These are phyloP conservation scores for Philaenus spumarius DNA, from an alignment of 1,140 invertebrate genomes.

Conservation along the genomic window DNA sequence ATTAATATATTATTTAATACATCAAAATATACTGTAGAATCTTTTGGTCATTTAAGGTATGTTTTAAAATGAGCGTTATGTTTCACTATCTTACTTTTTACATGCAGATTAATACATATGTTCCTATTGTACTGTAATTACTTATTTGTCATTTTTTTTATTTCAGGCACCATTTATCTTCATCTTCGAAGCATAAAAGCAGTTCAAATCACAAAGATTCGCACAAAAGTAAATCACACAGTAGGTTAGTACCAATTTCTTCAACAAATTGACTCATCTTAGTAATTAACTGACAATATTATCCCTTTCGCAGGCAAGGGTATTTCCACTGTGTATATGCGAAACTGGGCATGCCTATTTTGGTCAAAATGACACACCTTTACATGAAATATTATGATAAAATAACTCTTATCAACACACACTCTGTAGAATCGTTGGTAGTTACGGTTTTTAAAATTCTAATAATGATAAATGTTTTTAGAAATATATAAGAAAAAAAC, in stretches of 20 bases:
- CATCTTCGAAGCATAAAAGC: conserved; percentile 29
- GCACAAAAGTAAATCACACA: conserved; percentile 17
- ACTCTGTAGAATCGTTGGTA: background rate
- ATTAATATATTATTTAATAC: too few relatives aligned
- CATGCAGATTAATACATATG: too few relatives aligned
- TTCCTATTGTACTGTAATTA: too few relatives aligned
- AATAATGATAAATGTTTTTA: too few relatives aligned
- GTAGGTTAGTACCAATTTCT: conserved; percentile 27
- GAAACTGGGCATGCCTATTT: too few relatives aligned
- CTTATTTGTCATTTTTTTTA: conserved; percentile 16
- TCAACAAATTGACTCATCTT: background rate
- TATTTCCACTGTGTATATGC: background rate
- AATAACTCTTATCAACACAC: conserved; percentile 1
- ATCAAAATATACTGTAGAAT: too few relatives aligned
- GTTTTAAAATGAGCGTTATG: too few relatives aligned
- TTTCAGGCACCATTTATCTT: conserved; percentile 27
- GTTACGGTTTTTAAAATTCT: background rate
- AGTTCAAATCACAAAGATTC: conserved; percentile 26
- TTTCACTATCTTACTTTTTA: too few relatives aligned
- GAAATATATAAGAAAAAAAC: too few relatives aligned
- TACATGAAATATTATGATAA: background rate
- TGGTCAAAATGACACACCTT: background rate
- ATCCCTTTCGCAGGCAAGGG: background rate
- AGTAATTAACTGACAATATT: background rate
- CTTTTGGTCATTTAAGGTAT: too few relatives aligned